Evolutionary conservation across 2,113 vertebrate genomes (phyloP).

Genomic region (Mormyrus iriodes): DNA sequence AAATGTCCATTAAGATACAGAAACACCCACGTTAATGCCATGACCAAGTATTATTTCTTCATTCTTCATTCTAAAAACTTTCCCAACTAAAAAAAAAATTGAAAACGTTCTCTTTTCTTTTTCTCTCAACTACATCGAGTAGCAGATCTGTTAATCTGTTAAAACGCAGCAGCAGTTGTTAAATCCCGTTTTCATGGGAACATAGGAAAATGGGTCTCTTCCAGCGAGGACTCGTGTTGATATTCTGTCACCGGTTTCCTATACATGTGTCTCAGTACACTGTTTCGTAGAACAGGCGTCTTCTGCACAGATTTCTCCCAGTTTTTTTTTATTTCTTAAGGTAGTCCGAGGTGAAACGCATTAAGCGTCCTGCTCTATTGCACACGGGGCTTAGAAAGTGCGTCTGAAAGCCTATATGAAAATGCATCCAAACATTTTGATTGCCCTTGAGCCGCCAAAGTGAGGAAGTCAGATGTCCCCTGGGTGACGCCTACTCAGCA

Average conservation of each 20-base stretch:
- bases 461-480: constrained; percentile 40
- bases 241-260: constrained; percentile 27
- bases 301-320: constrained; percentile 13
- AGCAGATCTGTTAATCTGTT: constrained; percentile 2
- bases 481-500: constrained; percentile 46
- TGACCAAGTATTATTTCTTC: constrained; percentile 25
- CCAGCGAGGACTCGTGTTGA: constrained; percentile 16
- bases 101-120: constrained; percentile 22
- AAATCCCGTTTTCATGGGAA: constrained; percentile 29
- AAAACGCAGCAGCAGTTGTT: constrained; percentile 17
- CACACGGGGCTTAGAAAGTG: constrained; percentile 15
- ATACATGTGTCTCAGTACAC: constrained; percentile 27
- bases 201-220: constrained; percentile 25
- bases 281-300: constrained; percentile 7
- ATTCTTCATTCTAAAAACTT: constrained; percentile 26
- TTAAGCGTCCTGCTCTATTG: constrained; percentile 9
- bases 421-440: constrained; percentile 50
- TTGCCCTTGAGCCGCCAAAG: constrained; percentile 42
- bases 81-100: neutral
- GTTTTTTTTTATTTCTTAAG: constrained; percentile 20
- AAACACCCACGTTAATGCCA: constrained; percentile 31
- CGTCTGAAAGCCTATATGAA: constrained; percentile 29
- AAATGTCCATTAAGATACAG: constrained; percentile 36
- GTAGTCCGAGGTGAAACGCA: constrained; percentile 22
- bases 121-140: constrained; percentile 25